phyloP scores from a whole-genome alignment of 2,113 vertebrate species.

The Ceratotherium simum region DNA sequence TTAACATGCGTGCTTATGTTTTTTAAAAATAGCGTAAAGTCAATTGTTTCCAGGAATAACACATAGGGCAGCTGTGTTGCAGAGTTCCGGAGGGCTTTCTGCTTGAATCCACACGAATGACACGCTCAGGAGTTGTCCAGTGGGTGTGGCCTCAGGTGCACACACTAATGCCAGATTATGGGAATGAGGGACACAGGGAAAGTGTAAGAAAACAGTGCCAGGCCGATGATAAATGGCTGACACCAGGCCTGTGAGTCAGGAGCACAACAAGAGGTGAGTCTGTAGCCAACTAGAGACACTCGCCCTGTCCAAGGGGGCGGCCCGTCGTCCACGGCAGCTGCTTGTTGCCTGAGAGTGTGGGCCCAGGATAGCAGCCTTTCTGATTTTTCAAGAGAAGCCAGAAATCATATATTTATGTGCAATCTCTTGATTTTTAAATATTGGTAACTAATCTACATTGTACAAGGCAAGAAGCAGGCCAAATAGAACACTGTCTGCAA shows the following conservation, averaged over 20 bases:
- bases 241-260: background rate
- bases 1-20: background rate
- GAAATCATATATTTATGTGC: background rate
- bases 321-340: fast-evolving
- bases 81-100: fast-evolving
- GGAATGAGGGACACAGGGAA: background rate
- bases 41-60: background rate
- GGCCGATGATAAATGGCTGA: background rate
- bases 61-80: background rate
- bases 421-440: background rate
- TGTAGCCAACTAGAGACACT: background rate
- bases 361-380: background rate
- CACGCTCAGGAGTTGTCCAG: background rate
- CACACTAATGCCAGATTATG: background rate
- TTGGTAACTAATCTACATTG: background rate
- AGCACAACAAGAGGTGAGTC: no score
- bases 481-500: background rate
- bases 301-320: background rate
- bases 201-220: background rate
- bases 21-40: background rate
- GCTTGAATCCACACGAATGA: background rate
- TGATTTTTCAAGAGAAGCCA: background rate
- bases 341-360: background rate
- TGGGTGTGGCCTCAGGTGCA: no score
- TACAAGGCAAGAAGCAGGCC: background rate